phyloP scores from a whole-genome alignment of 2,113 vertebrate genomes.

The Gobius niger region DNA sequence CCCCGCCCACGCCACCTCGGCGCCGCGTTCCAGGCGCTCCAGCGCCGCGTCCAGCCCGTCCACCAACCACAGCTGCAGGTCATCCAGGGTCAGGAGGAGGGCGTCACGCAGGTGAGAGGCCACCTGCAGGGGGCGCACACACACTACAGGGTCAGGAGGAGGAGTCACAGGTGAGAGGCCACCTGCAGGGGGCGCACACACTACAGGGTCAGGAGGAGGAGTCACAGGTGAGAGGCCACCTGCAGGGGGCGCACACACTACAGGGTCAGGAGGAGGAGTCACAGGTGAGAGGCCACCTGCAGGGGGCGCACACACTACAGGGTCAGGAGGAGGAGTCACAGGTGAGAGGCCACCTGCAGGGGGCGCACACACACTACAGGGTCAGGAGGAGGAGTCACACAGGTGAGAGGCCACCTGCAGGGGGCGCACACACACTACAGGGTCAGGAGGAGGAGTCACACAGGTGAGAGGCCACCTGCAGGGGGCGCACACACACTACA shows the following conservation, averaged over 20 bases:
- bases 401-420: neutral
- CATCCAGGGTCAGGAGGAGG: slow-evolving; percentile 64
- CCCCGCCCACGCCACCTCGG: neutral
- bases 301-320: neutral
- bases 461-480: no score
- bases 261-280: neutral
- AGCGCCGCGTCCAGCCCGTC: slow-evolving; percentile 51
- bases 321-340: no score
- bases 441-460: no score
- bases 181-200: neutral
- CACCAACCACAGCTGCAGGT: slow-evolving; percentile 61
- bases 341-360: neutral
- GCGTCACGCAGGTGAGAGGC: slow-evolving; percentile 67
- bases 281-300: neutral
- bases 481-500: no score
- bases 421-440: neutral
- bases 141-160: no score
- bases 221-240: neutral
- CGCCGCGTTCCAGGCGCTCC: slow-evolving; percentile 45
- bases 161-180: neutral
- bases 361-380: no score
- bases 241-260: neutral
- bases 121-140: slow-evolving; percentile 49
- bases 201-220: no score
- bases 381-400: no score